phyloP scores from a whole-genome alignment of 2,888 invertebrate genomes.

The Mesodorylaimus sp. region DNA sequence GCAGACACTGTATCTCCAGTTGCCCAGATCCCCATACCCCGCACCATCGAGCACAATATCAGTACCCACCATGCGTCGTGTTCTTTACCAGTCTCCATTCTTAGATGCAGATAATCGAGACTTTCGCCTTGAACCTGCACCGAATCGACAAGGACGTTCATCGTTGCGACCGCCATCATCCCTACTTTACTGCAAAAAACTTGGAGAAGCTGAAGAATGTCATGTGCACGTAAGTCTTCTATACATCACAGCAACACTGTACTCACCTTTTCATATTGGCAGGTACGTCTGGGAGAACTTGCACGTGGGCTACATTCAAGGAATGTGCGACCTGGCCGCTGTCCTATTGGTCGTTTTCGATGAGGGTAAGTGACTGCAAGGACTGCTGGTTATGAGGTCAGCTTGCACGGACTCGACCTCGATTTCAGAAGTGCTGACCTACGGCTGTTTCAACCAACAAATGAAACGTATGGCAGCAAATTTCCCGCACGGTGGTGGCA shows the following conservation, averaged over 20 bases:
- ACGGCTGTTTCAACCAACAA: conserved; percentile 70
- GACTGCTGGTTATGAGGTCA: background rate
- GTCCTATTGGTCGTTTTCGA: conserved; percentile 75
- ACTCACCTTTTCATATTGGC: conserved; percentile 5
- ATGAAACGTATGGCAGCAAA: conserved; percentile 79
- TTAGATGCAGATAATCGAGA: conserved; percentile 16
- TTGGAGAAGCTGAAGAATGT: conserved; percentile 76
- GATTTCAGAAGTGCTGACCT: conserved; percentile 55
- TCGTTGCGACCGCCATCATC: conserved; percentile 78
- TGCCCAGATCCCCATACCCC: no score
- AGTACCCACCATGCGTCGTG: background rate
- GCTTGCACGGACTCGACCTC: background rate
- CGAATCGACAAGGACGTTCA: conserved; percentile 91
- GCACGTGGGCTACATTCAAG: conserved; percentile 84
- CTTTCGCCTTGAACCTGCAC: conserved; percentile 61
- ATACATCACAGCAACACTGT: conserved; percentile 13
- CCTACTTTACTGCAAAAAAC: conserved; percentile 66
- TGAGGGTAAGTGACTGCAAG: conserved; percentile 43
- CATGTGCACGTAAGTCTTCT: conserved; percentile 68
- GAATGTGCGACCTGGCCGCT: conserved; percentile 88
- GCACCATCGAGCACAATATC: background rate
- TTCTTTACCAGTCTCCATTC: no score
- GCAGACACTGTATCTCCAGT: no score
- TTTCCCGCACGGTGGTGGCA: conserved; percentile 73
- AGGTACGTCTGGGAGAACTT: conserved; percentile 93